Conservation (phyloP, 2,797 vertebrate species). For the Champsocephalus gunnari region DNA sequence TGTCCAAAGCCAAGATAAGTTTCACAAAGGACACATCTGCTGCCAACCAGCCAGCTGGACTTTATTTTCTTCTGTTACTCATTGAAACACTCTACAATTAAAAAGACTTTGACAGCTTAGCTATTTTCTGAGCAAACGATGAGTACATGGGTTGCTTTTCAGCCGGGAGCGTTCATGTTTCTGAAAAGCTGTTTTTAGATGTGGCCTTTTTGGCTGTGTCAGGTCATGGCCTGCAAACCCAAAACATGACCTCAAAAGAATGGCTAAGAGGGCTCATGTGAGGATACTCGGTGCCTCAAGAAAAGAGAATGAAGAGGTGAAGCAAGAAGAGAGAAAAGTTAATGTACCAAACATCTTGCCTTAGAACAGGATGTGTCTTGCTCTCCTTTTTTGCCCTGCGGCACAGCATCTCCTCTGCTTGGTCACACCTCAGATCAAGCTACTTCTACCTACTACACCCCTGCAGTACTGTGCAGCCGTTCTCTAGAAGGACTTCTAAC, state of each 20-base stretch:
- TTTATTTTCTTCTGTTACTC: conserved; percentile 49
- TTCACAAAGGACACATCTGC: conserved; percentile 46
- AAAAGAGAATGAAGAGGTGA: conserved; percentile 48
- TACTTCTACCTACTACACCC: conserved; percentile 15
- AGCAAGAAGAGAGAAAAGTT: conserved; percentile 53
- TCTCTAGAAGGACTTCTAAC: conserved; percentile 39
- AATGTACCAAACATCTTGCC: conserved; percentile 37
- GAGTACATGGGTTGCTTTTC: conserved; percentile 28
- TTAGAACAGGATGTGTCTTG: conserved; percentile 43
- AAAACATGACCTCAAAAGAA: conserved; percentile 63
- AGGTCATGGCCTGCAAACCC: conserved; percentile 40
- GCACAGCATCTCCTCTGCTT: conserved; percentile 39
- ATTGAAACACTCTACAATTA: conserved; percentile 49
- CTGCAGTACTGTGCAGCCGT: conserved; percentile 29
- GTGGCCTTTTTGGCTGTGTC: conserved; percentile 51
- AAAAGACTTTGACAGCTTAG: conserved; percentile 22
- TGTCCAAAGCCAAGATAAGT: conserved; percentile 59
- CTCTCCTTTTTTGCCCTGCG: conserved; percentile 27
- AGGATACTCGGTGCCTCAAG: conserved; percentile 52
- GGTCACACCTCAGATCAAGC: conserved; percentile 48
- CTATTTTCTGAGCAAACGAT: conserved; percentile 34
- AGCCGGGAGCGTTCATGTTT: conserved; percentile 8
- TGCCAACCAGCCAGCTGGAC: conserved; percentile 64
- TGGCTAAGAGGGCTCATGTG: conserved; percentile 28
- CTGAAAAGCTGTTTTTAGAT: conserved; percentile 48